These are phyloP conservation scores for Eunapius fragilis DNA, from an alignment of 37 sponge, comb jelly and placozoan genomes.

Conservation along the genomic window DNA sequence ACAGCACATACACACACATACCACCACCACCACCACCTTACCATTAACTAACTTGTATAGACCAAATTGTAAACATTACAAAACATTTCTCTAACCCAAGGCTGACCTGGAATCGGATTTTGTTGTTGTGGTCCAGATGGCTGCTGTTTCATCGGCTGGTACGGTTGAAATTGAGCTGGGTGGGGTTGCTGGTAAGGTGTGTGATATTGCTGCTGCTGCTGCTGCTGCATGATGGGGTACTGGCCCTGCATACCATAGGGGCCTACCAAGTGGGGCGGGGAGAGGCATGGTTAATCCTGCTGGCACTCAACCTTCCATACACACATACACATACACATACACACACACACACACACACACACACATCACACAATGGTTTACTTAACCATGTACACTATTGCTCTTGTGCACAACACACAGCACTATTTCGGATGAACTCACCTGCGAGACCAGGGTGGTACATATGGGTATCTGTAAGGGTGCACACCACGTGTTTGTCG, in stretches of 20 bases:
- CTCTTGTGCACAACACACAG: too few species aligned
- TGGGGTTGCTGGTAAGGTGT: slow-evolving; percentile 24
- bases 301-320: background rate
- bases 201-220: slow-evolving; percentile 4
- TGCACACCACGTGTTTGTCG: slow-evolving; percentile 31
- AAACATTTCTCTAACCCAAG: too few species aligned
- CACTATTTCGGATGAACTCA: background rate
- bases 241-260: background rate
- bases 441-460: background rate
- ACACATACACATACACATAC: background rate
- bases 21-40: too few species aligned
- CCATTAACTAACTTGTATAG: too few species aligned
- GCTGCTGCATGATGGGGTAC: background rate
- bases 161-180: background rate
- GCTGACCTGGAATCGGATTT: background rate
- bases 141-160: slow-evolving; percentile 3
- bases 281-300: background rate
- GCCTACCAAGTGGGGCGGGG: background rate
- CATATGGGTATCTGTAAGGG: background rate
- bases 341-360: background rate
- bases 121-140: background rate
- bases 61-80: too few species aligned
- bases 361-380: background rate
- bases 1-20: too few species aligned
- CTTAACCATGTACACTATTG: background rate